A percentile compares a stretch with the other conserved stretches of the same genome.
These are phyloP conservation scores for Pelecanus crispus DNA, from an alignment of 2,113 vertebrate genomes.

Conservation along the genomic window DNA sequence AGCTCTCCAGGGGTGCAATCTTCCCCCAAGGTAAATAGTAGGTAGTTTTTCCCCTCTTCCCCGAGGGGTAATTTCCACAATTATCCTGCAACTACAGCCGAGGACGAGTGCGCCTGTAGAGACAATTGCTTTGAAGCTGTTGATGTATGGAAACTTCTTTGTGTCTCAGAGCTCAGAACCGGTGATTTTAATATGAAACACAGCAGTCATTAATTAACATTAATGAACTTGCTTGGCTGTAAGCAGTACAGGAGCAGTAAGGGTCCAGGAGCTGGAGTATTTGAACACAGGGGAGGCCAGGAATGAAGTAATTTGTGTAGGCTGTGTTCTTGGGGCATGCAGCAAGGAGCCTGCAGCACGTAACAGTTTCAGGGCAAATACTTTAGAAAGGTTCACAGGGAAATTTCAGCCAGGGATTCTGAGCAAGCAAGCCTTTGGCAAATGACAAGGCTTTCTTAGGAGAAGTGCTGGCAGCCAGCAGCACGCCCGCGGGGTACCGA, in stretches of 20 bases:
- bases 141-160: conserved; percentile 42
- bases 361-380: rapidly evolving
- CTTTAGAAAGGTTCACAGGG: rapidly evolving
- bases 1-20: background rate
- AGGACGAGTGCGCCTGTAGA: background rate
- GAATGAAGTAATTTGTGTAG: background rate
- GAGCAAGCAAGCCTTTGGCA: background rate
- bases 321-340: background rate
- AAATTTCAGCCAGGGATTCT: background rate
- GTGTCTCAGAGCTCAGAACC: background rate
- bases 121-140: conserved; percentile 31
- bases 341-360: background rate
- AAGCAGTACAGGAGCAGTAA: background rate
- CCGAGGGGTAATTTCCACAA: background rate
- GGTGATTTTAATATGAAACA: conserved; percentile 52
- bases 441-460: rapidly evolving
- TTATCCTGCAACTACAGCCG: background rate
- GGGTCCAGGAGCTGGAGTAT: background rate
- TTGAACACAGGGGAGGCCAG: background rate
- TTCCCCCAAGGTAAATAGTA: background rate
- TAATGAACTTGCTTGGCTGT: conserved; percentile 23
- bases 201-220: conserved; percentile 58
- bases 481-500: background rate
- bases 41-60: background rate
- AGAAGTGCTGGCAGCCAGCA: background rate